phyloP scores from a whole-genome alignment of 2,888 invertebrate species.

The Cynaeus angustus region DNA sequence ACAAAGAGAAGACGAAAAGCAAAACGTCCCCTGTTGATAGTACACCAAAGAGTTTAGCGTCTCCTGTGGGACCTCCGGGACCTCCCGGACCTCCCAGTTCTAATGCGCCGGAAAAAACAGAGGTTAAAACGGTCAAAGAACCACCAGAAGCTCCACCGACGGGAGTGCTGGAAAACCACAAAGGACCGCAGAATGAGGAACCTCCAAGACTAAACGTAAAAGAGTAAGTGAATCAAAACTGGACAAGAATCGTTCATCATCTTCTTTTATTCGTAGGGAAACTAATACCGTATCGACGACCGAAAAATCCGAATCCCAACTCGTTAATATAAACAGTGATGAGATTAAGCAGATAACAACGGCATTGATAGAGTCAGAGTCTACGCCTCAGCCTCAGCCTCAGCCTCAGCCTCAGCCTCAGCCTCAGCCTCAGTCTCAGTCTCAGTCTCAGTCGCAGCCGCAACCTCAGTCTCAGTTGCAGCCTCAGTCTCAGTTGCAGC shows the following conservation, averaged over 20 bases:
- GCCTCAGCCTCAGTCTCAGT: too few species aligned
- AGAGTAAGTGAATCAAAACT: conserved; percentile 33
- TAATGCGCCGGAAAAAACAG: conserved; percentile 17
- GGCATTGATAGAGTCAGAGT: conserved; percentile 46
- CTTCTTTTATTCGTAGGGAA: conserved; percentile 9
- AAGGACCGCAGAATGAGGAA: conserved; percentile 24
- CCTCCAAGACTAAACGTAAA: conserved; percentile 24
- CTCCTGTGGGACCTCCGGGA: conserved; percentile 50
- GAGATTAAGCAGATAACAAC: conserved; percentile 45
- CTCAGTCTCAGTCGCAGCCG: too few species aligned
- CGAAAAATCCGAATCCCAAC: conserved; percentile 17
- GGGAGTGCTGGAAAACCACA: conserved; percentile 38
- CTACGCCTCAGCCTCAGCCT: too few species aligned
- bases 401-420: too few species aligned
- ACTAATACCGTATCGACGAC: conserved; percentile 20
- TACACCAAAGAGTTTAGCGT: conserved; percentile 54
- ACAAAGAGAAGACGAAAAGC: conserved; percentile 60
- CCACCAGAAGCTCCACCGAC: conserved; percentile 55
- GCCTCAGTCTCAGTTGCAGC: conserved; percentile 28
- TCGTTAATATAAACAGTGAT: conserved; percentile 25
- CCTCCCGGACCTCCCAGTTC: conserved; percentile 28
- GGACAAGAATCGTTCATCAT: too few species aligned
- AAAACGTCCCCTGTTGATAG: conserved; percentile 59
- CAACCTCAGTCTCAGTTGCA: conserved; percentile 3
- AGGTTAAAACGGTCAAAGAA: conserved; percentile 50